Conservation (phyloP, 2,888 invertebrate species). For the Cerastis rubricosa region DNA sequence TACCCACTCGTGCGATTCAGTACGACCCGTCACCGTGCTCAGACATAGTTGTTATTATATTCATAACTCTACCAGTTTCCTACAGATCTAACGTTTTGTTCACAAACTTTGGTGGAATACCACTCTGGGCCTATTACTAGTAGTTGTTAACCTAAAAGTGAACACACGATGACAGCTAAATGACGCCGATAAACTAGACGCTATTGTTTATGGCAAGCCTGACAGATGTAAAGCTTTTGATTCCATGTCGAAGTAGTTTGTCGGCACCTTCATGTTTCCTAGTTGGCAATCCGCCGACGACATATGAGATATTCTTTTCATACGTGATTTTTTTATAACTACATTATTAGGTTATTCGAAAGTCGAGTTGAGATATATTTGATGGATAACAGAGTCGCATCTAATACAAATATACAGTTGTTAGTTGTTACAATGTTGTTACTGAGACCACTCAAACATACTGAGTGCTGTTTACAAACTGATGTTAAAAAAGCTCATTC, state of each 20-base stretch:
- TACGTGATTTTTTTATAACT: slow-evolving; percentile 42
- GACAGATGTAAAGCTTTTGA: slow-evolving; percentile 27
- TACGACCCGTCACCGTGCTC: slow-evolving; percentile 33
- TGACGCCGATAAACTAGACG: slow-evolving; percentile 31
- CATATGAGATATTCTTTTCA: slow-evolving; percentile 33
- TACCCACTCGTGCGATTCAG: slow-evolving; percentile 23
- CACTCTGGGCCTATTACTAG: slow-evolving; percentile 6
- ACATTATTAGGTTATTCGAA: slow-evolving; percentile 59
- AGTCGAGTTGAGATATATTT: slow-evolving; percentile 41
- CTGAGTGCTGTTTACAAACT: not conserved
- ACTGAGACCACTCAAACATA: slow-evolving; percentile 37
- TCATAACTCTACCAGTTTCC: slow-evolving; percentile 1
- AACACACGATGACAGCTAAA: slow-evolving; percentile 32
- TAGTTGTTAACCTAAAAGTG: slow-evolving; percentile 6
- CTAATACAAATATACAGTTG: slow-evolving; percentile 34
- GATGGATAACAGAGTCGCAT: slow-evolving; percentile 39
- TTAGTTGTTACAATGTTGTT: slow-evolving; percentile 40
- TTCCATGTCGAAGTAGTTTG: slow-evolving; percentile 37
- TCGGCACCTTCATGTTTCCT: slow-evolving; percentile 34
- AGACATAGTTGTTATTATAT: slow-evolving; percentile 7
- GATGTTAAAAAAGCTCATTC: not conserved
- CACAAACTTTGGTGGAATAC: slow-evolving; percentile 19
- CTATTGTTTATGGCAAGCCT: slow-evolving; percentile 22
- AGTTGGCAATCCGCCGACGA: slow-evolving; percentile 40
- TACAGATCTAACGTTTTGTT: slow-evolving; percentile 14